These are phyloP conservation scores for Orientallactaga sibirica DNA, from an alignment of 2,797 vertebrate genomes.

Conservation along the genomic window DNA sequence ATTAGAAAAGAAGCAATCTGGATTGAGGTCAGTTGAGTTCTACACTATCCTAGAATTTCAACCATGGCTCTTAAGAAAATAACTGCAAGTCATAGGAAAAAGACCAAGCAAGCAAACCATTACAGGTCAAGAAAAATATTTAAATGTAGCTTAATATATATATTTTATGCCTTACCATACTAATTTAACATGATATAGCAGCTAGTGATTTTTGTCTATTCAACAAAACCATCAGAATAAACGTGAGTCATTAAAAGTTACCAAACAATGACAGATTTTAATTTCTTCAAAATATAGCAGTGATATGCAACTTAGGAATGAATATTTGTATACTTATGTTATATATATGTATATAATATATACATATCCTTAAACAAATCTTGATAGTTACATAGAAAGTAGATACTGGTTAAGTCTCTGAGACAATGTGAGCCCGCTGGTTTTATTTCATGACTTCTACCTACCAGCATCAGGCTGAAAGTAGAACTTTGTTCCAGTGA, in stretches of 20 bases:
- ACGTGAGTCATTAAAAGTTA: neutral
- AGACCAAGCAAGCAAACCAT: slow-evolving; percentile 13
- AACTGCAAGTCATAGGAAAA: slow-evolving; percentile 30
- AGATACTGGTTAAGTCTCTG: neutral
- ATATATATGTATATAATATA: neutral
- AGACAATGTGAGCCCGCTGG: neutral
- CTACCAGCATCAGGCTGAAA: slow-evolving; percentile 35
- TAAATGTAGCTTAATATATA: slow-evolving; percentile 30
- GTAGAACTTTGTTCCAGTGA: slow-evolving; percentile 12
- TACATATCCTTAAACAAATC: neutral
- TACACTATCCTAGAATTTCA: slow-evolving; percentile 5
- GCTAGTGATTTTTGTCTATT: neutral
- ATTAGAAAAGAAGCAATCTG: slow-evolving; percentile 16
- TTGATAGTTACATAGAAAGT: slow-evolving; percentile 14
- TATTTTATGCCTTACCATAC: slow-evolving; percentile 40
- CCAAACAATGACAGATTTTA: neutral
- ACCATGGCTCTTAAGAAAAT: slow-evolving; percentile 13
- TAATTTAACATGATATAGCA: slow-evolving; percentile 36
- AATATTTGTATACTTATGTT: neutral
- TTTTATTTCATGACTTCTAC: slow-evolving; percentile 45
- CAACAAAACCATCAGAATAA: neutral
- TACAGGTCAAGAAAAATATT: neutral
- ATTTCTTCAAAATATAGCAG: slow-evolving; percentile 15
- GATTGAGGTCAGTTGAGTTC: slow-evolving; percentile 1
- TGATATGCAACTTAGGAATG: neutral